These are phyloP conservation scores for Muscicapa striata DNA, from an alignment of 2,797 vertebrate genomes.

Conservation along the genomic window DNA sequence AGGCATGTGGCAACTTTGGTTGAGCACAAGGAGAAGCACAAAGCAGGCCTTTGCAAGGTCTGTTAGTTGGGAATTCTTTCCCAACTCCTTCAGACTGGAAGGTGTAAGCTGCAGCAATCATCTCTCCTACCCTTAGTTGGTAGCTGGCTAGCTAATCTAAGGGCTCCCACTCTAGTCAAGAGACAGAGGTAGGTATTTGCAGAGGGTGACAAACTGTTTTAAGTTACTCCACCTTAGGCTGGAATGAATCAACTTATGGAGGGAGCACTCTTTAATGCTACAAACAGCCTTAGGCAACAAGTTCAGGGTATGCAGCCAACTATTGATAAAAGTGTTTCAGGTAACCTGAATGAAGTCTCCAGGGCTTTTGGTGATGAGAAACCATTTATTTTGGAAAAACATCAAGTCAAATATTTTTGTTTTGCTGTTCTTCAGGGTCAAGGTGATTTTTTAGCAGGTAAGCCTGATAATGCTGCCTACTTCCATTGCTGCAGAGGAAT, in stretches of 20 bases:
- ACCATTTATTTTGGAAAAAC: background rate
- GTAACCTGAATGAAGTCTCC: background rate
- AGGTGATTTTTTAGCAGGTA: background rate
- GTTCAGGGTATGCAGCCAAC: background rate
- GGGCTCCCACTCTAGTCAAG: background rate
- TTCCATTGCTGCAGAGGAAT: background rate
- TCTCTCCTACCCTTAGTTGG: background rate
- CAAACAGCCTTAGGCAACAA: background rate
- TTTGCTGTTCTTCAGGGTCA: background rate
- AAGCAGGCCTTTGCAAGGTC: background rate
- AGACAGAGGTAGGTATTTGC: background rate
- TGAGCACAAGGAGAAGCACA: background rate
- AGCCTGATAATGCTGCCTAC: background rate
- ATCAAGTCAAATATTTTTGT: background rate
- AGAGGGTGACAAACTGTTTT: background rate
- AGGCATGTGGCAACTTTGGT: accelerated
- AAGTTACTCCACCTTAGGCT: background rate
- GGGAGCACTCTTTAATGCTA: background rate
- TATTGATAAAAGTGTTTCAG: background rate
- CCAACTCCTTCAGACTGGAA: background rate
- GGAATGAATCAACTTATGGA: background rate
- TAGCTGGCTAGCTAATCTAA: background rate
- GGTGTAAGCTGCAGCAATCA: background rate
- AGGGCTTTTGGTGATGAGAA: background rate
- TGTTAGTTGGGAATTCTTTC: background rate